A percentile compares a stretch with the other conserved stretches of the same genome.
These are phyloP conservation scores for Macrobrachium rosenbergii DNA, from an alignment of 1,140 invertebrate genomes.

Conservation along the genomic window DNA sequence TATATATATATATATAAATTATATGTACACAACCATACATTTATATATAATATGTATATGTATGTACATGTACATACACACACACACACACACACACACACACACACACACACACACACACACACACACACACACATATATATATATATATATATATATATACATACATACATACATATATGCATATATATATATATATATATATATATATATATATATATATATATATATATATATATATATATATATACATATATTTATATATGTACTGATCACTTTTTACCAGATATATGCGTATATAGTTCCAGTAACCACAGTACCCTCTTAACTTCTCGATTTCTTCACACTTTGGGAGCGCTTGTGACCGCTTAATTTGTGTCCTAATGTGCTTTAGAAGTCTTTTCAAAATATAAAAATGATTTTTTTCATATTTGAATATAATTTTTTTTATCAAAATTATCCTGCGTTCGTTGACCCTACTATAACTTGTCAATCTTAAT, in stretches of 20 bases:
- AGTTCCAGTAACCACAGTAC: not conserved
- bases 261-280: not conserved
- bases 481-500: too few relatives aligned
- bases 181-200: constrained; percentile 23
- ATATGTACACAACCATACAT: constrained; percentile 20
- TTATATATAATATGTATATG: constrained; percentile 42
- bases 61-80: constrained; percentile 45
- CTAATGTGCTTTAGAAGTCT: too few relatives aligned
- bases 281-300: not conserved
- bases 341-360: too few relatives aligned
- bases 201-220: constrained; percentile 48
- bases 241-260: constrained; percentile 23
- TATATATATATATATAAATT: constrained; percentile 23
- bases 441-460: too few relatives aligned
- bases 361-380: too few relatives aligned
- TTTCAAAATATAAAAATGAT: too few relatives aligned
- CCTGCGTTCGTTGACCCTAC: too few relatives aligned
- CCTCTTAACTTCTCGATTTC: not conserved
- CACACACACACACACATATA: too few relatives aligned
- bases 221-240: constrained; percentile 52
- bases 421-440: too few relatives aligned
- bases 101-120: too few relatives aligned
- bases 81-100: too few relatives aligned
- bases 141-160: not conserved
- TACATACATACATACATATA: not conserved